phyloP scores from a whole-genome alignment of 2,113 vertebrate species.

The Galeopterus variegatus region DNA sequence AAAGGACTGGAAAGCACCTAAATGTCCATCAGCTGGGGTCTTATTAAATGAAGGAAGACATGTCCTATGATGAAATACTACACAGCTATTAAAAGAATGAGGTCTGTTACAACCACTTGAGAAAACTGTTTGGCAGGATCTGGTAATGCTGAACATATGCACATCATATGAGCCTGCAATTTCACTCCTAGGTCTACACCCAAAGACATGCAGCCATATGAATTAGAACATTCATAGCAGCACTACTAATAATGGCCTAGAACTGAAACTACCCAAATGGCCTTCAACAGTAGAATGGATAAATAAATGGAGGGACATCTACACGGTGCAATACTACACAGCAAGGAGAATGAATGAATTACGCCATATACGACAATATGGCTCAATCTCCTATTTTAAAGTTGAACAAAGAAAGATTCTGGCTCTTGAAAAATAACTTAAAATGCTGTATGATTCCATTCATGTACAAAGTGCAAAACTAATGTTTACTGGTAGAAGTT shows the following conservation, averaged over 20 bases:
- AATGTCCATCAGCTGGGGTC: neutral
- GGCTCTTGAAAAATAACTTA: neutral
- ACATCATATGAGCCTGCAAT: neutral
- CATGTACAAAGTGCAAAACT: neutral
- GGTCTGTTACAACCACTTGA: neutral
- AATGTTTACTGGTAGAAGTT: neutral
- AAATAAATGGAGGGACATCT: neutral
- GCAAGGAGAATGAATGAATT: neutral
- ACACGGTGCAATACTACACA: accelerated
- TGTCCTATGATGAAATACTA: neutral
- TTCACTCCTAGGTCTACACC: neutral
- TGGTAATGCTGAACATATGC: neutral
- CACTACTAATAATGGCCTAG: neutral
- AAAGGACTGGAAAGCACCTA: neutral
- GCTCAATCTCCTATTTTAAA: neutral
- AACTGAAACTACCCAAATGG: neutral
- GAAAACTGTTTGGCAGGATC: neutral
- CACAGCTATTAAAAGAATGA: neutral
- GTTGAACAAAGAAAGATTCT: neutral
- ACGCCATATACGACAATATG: accelerated
- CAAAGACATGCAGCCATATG: neutral
- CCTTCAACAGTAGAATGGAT: neutral
- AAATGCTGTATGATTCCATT: neutral
- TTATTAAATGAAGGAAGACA: neutral
- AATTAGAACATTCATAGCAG: neutral